These are phyloP conservation scores for Orchesella cincta DNA, from an alignment of 1,140 invertebrate species.

Conservation along the genomic window DNA sequence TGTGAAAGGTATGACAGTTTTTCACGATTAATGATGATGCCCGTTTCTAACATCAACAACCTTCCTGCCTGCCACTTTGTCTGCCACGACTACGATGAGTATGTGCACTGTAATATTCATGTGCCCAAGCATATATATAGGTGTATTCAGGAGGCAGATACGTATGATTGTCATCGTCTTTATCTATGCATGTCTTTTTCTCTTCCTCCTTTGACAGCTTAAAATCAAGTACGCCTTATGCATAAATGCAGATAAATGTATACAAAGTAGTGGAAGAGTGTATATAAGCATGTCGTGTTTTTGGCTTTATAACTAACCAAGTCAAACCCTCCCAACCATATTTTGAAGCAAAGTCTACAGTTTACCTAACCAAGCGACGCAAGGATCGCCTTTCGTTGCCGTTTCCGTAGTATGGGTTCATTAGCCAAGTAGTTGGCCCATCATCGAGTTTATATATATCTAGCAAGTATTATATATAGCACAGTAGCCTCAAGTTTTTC, in stretches of 20 bases:
- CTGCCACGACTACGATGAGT: neutral
- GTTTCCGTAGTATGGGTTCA: too few relatives aligned
- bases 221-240: conserved; percentile 25
- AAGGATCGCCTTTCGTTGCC: neutral
- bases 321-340: conserved; percentile 16
- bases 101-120: neutral
- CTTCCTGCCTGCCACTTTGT: conserved; percentile 4
- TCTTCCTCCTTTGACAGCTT: conserved; percentile 16
- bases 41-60: conserved; percentile 17
- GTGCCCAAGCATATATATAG: neutral
- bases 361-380: neutral
- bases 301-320: neutral
- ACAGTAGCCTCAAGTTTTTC: too few relatives aligned
- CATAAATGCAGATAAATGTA: neutral
- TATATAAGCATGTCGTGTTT: neutral
- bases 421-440: too few relatives aligned
- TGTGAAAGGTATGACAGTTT: conserved; percentile 50
- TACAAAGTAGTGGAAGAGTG: neutral
- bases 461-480: too few relatives aligned
- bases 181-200: conserved; percentile 23
- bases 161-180: conserved; percentile 27
- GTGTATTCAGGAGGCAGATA: neutral
- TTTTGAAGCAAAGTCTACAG: neutral
- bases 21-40: conserved; percentile 47
- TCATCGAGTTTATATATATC: too few relatives aligned